Base-by-base conservation (phyloP, 2,113 vertebrate genomes). In the Talpa occidentalis region DNA sequence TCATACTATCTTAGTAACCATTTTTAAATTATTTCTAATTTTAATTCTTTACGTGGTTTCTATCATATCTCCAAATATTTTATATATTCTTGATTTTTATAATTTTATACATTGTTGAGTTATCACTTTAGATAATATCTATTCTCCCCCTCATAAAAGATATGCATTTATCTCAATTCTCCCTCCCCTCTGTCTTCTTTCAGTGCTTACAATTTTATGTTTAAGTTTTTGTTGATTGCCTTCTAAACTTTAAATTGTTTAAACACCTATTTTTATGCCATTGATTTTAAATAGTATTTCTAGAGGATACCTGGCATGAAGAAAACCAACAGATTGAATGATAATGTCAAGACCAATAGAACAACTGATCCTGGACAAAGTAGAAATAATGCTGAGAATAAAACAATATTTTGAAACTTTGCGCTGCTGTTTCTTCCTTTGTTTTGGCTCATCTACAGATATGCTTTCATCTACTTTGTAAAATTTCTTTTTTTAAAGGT, bases 181-280 rank as follows among this genome's bases (percentile, higher is more conserved):
- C 17, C 16, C 30, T 42, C 44, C 37, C 10, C 5, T 69, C n/a
- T 66, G 35, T 72, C 59, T 85, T 81, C 77, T 90, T 54, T 42
- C 37, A 60, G 32, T 74, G 37, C 37, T 96, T 76, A 76, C n/a
- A 44, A 52, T 91, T 85, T 87, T 59, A 59, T 94, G n/a, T 70
- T 83, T 70, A 66, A 49, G 44, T 59, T 66, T 59, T 76, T 92
- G 35, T 83, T 42, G 3, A 78, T 64, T 86, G 19, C 35, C 56
- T 90, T 82, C 82, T 89, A 56, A 88, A 83, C 24, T 52, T 93
- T 76, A 81, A 88, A 83, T 70, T 54, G 37, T 70, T 76, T 92
- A 85, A 87, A 87, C 35, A 49, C 24, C 40, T 66, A 52, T 47
- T 69, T 93, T 90, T 79, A 5, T 70, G 10, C 42, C 32, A 42